Base-by-base conservation (phyloP, 2,888 invertebrate genomes). In the Amiota communis region DNA sequence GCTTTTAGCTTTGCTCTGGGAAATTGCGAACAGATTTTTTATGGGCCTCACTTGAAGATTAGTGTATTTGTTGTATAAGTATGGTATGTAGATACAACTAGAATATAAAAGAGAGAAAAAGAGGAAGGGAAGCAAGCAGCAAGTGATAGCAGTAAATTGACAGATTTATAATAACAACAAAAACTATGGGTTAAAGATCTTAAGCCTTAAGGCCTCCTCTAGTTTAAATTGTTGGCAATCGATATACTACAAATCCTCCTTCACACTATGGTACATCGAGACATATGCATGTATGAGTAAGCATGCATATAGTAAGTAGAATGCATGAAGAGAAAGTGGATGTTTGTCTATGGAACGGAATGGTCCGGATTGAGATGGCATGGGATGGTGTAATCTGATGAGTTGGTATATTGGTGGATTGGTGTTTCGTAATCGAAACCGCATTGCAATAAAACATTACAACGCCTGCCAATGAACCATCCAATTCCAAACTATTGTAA, bases 151-250 rank as follows among this genome's bases (percentile, higher is more conserved):
- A 79, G 85, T 83, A 86, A 86, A 84, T 82, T 86, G 85, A 84
- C 83, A 86, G 86, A 86, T 86, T 86, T 85, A 83, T 85, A 82
- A 81, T 83, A 77, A 80, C 77, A 59, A 59, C 9, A 59, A 59
- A 20, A 59, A 11, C 15, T 20, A 11, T n/a, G n/a, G n/a, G n/a
- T n/a, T 36, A 36, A 36, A 36, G 3, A 36, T 36, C 36, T 36
- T 36, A 36, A 36, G 8, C 36, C 36, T 36, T 36, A 36, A 36
- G 36, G 36, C 36, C 36, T 36, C 36, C 36, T 36, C 36, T 36
- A 36, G 36, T 36, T 36, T 36, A 36, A 36, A 36, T 36, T 36
- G 36, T 6, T 36, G 36, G 36, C 36, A 36, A 36, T 36, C 36
- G 36, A 36, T 36, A 36, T 36, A 36, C 36, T 36, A 36, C 36